Percentiles rank a stretch among this genome's conserved stretches.
Conservation (phyloP, 53 echinoderm and acorn worm genomes). For the Luidia sarsii region DNA sequence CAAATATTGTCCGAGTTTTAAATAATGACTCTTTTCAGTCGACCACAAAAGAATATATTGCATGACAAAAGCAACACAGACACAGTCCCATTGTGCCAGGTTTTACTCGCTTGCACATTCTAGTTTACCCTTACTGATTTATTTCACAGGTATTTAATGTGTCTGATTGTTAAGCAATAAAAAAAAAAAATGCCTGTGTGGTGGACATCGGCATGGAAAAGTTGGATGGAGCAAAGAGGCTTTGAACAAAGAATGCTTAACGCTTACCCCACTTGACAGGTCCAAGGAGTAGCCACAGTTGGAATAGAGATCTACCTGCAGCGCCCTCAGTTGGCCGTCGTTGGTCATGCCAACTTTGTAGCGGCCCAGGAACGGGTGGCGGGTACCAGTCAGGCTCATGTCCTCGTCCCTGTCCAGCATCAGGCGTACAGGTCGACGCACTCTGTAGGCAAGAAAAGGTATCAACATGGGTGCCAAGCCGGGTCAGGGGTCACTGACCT, state of each 20-base stretch:
- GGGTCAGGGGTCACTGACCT: not conserved
- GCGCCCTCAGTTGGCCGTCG: slow-evolving; percentile 66
- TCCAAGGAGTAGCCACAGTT: slow-evolving; percentile 72
- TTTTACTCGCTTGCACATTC: not conserved
- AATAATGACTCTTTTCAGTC: too few relatives aligned
- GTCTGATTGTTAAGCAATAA: not conserved
- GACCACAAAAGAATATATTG: too few relatives aligned
- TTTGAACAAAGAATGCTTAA: not conserved
- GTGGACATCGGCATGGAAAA: not conserved
- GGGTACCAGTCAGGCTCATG: slow-evolving; percentile 69
- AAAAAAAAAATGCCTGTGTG: not conserved
- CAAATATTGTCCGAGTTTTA: too few relatives aligned
- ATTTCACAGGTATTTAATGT: not conserved
- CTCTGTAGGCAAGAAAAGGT: slow-evolving; percentile 34
- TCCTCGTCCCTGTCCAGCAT: slow-evolving; percentile 90
- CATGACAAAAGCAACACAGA: too few relatives aligned
- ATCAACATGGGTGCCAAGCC: not conserved
- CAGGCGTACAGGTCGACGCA: slow-evolving; percentile 68
- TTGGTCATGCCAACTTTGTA: slow-evolving; percentile 89
- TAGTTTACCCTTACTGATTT: not conserved
- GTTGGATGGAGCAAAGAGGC: not conserved
- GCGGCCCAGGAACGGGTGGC: slow-evolving; percentile 77
- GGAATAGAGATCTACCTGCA: slow-evolving; percentile 64
- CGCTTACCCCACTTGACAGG: slow-evolving; percentile 70
- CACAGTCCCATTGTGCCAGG: too few relatives aligned